Conservation (phyloP, 2,888 invertebrate species). For the Hypselothyrea guttata region DNA sequence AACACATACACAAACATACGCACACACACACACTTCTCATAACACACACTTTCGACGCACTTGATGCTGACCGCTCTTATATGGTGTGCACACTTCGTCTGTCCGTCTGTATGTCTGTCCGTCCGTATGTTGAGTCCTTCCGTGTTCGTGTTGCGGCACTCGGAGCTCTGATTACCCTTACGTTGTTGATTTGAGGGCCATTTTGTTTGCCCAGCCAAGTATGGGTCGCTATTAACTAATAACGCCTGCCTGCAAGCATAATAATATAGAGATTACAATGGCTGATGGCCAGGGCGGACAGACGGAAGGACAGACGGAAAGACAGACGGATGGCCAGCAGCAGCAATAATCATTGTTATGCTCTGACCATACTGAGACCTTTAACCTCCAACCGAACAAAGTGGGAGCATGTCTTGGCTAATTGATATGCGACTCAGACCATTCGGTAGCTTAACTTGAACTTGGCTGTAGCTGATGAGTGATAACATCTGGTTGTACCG, state of each 20-base stretch:
- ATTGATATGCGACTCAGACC: constrained; percentile 37
- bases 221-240: constrained; percentile 26
- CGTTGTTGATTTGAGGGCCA: constrained; percentile 11
- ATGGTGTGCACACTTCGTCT: neutral
- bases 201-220: constrained; percentile 9
- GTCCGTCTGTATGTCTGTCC: neutral
- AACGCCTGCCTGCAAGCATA: constrained; percentile 20
- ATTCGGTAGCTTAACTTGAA: neutral
- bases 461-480: constrained; percentile 5
- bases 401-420: neutral
- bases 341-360: constrained; percentile 18
- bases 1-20: too few relatives aligned
- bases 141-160: neutral
- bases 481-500: constrained; percentile 3
- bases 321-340: neutral
- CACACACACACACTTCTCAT: neutral
- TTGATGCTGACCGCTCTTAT: constrained; percentile 7
- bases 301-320: neutral
- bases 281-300: constrained; percentile 9
- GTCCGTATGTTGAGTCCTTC: neutral
- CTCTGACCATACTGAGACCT: constrained; percentile 2
- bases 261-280: constrained; percentile 34
- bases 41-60: constrained; percentile 2
- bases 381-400: neutral
- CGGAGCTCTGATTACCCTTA: constrained; percentile 4